Percentiles rank a stretch among this genome's conserved stretches.
phyloP scores from a whole-genome alignment of 23 tunicate species.

The Phallusia fumigata region DNA sequence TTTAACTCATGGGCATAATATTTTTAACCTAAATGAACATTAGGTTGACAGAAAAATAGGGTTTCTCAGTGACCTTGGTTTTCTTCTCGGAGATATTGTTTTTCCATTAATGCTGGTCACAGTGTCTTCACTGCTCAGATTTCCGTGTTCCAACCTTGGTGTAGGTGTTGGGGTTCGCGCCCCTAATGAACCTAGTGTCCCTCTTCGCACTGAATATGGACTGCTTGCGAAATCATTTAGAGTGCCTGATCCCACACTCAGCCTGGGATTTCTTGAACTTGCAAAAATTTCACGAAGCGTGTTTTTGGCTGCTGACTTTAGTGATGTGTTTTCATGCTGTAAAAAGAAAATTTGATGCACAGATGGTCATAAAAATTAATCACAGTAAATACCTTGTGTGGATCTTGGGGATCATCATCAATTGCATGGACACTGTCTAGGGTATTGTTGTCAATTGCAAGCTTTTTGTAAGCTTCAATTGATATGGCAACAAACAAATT shows the following conservation, averaged over 20 bases:
- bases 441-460: constrained; percentile 56
- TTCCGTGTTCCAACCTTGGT: constrained; percentile 31
- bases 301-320: constrained; percentile 33
- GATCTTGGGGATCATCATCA: not conserved
- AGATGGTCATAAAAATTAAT: not conserved
- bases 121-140: constrained; percentile 32
- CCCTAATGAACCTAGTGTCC: constrained; percentile 57
- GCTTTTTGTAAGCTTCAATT: constrained; percentile 94
- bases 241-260: constrained; percentile 36
- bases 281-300: constrained; percentile 59
- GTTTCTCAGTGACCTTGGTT: too few relatives aligned
- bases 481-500: constrained; percentile 95
- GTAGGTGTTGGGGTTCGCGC: constrained; percentile 51
- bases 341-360: too few relatives aligned
- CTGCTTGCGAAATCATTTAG: constrained; percentile 46
- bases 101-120: constrained; percentile 20
- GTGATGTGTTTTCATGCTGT: constrained; percentile 18
- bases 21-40: too few relatives aligned
- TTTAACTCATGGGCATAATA: too few relatives aligned
- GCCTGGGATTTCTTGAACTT: constrained; percentile 43
- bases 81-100: constrained; percentile 25
- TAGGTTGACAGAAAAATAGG: too few relatives aligned
- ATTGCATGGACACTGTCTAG: not conserved
- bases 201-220: constrained; percentile 54
- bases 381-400: not conserved